Conservation (phyloP, 2,888 invertebrate genomes). For the Biston betularia region DNA sequence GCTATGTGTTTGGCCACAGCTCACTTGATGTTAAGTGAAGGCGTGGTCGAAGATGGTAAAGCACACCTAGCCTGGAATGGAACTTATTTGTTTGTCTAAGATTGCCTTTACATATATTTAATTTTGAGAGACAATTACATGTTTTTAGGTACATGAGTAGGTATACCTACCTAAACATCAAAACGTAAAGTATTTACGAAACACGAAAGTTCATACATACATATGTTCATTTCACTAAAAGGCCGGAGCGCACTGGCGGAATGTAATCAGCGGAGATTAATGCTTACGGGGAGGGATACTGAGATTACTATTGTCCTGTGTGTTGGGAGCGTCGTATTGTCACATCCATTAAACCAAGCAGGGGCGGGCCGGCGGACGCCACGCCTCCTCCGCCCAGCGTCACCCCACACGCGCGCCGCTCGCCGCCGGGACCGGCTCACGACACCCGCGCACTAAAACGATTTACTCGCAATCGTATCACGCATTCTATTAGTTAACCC, state of each 20-base stretch:
- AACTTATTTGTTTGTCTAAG: no score
- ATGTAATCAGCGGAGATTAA: slow-evolving; percentile 59
- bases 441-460: slow-evolving; percentile 68
- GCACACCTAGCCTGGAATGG: no score
- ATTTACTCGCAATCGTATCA: slow-evolving; percentile 81
- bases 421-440: slow-evolving; percentile 38
- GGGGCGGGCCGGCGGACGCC: slow-evolving; percentile 65
- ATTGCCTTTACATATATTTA: neutral
- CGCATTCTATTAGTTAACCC: slow-evolving; percentile 62
- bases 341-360: slow-evolving; percentile 79
- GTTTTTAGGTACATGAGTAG: neutral
- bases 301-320: slow-evolving; percentile 77
- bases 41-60: no score
- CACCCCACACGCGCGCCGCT: slow-evolving; percentile 57
- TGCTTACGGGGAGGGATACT: slow-evolving; percentile 72
- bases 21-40: no score
- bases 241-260: slow-evolving; percentile 44
- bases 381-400: slow-evolving; percentile 64
- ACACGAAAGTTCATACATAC: slow-evolving; percentile 2
- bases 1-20: no score
- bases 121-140: neutral
- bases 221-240: slow-evolving; percentile 43
- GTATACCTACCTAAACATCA: no score
- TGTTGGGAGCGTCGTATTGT: slow-evolving; percentile 81
- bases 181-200: slow-evolving; percentile 2